phyloP scores from a whole-genome alignment of 2,888 invertebrate species.

The Pyrrhia umbra region DNA sequence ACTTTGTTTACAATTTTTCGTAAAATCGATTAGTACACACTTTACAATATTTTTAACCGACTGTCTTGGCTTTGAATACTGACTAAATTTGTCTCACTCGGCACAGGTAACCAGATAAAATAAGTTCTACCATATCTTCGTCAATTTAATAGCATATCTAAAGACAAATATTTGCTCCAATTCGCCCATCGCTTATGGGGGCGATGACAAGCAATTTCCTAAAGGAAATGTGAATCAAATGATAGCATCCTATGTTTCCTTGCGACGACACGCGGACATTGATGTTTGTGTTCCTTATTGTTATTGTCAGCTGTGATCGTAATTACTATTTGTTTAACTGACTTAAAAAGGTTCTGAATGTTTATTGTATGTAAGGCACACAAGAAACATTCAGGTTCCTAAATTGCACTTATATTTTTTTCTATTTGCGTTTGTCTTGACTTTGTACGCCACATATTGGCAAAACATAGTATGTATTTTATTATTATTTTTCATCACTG shows the following conservation, averaged over 20 bases:
- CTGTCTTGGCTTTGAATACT: no score
- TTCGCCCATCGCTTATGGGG: slow-evolving; percentile 6
- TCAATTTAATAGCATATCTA: neutral
- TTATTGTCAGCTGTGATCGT: neutral
- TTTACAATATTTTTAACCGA: no score
- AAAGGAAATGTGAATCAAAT: slow-evolving; percentile 22
- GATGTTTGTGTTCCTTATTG: neutral
- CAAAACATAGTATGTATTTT: no score
- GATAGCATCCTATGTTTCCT: slow-evolving; percentile 20
- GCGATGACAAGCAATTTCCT: slow-evolving; percentile 38
- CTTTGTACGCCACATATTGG: no score
- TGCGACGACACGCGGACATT: neutral
- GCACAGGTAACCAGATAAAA: neutral
- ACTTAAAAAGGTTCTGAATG: neutral
- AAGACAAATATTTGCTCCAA: slow-evolving; percentile 18
- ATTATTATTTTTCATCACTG: no score
- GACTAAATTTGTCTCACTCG: no score
- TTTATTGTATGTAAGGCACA: no score
- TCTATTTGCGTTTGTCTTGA: no score
- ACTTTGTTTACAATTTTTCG: no score
- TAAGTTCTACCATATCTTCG: neutral
- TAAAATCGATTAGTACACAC: no score
- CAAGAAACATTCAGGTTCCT: no score
- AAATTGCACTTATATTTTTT: no score
- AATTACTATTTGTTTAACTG: neutral